Percentiles rank a stretch among this genome's conserved stretches.
phyloP scores from a whole-genome alignment of 1,140 invertebrate genomes.

The Hylaeus volcanicus region DNA sequence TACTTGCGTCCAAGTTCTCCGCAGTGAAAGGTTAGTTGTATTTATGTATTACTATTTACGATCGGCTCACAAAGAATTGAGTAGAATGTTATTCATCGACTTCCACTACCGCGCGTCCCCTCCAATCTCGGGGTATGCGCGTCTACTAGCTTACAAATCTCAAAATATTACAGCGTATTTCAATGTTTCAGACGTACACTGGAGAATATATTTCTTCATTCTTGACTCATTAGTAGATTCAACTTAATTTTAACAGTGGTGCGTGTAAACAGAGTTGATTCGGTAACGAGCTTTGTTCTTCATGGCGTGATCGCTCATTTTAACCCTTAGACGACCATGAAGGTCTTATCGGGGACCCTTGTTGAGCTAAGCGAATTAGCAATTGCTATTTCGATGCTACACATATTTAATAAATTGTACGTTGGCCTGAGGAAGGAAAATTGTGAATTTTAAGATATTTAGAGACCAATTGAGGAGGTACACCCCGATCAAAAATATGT shows the following conservation, averaged over 20 bases:
- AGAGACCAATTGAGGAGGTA: too few species aligned
- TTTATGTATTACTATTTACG: slow-evolving; percentile 30
- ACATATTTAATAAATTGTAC: too few species aligned
- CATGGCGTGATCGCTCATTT: too few species aligned
- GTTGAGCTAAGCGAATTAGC: too few species aligned
- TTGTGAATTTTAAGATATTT: too few species aligned
- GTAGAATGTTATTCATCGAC: slow-evolving; percentile 28
- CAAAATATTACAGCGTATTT: slow-evolving; percentile 19
- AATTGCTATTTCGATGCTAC: too few species aligned
- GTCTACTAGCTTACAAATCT: slow-evolving; percentile 17
- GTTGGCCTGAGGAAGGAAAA: too few species aligned
- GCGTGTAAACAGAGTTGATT: not conserved
- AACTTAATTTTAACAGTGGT: not conserved
- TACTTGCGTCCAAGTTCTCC: not conserved
- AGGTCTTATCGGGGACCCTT: too few species aligned
- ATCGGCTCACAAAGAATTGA: slow-evolving; percentile 21
- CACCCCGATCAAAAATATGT: too few species aligned
- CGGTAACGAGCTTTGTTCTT: too few species aligned
- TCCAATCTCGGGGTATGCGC: not conserved
- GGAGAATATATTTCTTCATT: slow-evolving; percentile 38
- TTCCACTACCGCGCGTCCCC: not conserved
- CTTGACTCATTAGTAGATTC: not conserved
- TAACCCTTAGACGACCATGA: too few species aligned
- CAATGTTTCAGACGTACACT: slow-evolving; percentile 4
- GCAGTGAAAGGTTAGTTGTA: slow-evolving; percentile 16